Evolutionary conservation across 2,797 vertebrate genomes (phyloP).

Genomic region (Urocyon cinereoargenteus): DNA sequence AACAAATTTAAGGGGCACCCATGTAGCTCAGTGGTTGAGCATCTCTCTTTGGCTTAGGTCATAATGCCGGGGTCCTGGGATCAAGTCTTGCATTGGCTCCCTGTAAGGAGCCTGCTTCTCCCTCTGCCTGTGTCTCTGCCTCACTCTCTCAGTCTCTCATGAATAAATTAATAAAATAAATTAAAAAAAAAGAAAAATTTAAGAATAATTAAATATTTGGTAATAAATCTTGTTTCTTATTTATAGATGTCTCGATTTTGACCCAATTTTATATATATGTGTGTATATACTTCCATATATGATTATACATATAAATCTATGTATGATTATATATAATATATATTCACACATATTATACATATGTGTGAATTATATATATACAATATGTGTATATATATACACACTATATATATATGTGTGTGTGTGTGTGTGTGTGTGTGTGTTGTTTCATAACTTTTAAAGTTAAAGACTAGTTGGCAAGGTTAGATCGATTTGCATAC

Average conservation of each 20-base stretch:
- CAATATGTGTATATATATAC: neutral
- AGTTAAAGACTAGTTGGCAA: neutral
- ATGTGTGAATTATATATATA: too few relatives aligned
- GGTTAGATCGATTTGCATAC: neutral
- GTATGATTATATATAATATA: too few relatives aligned
- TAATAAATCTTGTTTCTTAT: neutral
- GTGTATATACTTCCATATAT: neutral
- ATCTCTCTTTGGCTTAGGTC: too few relatives aligned
- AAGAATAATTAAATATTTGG: neutral
- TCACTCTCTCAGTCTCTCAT: too few relatives aligned
- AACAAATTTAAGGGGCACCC: neutral
- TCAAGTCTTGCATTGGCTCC: too few relatives aligned
- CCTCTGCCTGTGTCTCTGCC: too few relatives aligned
- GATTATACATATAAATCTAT: neutral
- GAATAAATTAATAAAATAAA: too few relatives aligned
- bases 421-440: too few relatives aligned
- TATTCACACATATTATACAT: too few relatives aligned
- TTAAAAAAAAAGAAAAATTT: neutral
- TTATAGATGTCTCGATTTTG: neutral
- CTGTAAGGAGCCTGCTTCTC: too few relatives aligned
- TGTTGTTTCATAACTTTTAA: neutral
- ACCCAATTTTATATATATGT: neutral
- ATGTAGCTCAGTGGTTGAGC: too few relatives aligned
- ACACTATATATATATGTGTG: neutral
- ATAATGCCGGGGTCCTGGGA: too few relatives aligned